These are phyloP conservation scores for Eubasilissa splendida DNA, from an alignment of 2,888 invertebrate species.

Conservation along the genomic window DNA sequence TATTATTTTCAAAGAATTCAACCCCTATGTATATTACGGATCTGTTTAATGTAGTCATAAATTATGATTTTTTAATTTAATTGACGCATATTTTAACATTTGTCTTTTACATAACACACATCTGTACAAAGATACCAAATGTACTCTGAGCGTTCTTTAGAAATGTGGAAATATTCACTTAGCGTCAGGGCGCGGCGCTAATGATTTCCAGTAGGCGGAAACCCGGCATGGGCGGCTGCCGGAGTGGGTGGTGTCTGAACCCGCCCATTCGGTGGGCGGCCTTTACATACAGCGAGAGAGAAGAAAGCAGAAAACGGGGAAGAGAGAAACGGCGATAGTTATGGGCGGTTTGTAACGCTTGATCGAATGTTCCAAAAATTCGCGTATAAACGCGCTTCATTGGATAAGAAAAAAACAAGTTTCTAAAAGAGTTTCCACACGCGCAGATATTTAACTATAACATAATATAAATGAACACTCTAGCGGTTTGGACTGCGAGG, in stretches of 20 bases:
- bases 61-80: no score
- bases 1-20: no score
- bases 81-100: background rate
- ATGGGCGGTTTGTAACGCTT: slow-evolving; percentile 29
- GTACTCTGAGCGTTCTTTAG: background rate
- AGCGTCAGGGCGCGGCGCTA: slow-evolving; percentile 11
- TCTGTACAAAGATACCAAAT: background rate
- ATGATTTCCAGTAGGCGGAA: slow-evolving; percentile 38
- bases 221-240: slow-evolving; percentile 25
- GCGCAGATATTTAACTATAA: no score
- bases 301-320: background rate
- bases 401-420: background rate
- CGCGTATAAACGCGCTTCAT: slow-evolving; percentile 10
- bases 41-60: no score
- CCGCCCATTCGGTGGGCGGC: slow-evolving; percentile 38
- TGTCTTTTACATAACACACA: background rate
- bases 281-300: slow-evolving; percentile 1
- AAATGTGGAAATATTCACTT: slow-evolving; percentile 31
- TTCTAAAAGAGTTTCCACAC: no score
- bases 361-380: slow-evolving; percentile 10
- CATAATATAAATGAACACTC: no score
- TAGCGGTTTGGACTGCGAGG: no score
- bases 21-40: no score
- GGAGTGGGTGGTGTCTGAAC: slow-evolving; percentile 1
- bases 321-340: slow-evolving; percentile 18